Evolutionary conservation across 2,888 invertebrate genomes (phyloP), one percentile per base, ranked within the genome.

Genomic region (Trichogramma dendrolimi): DNA sequence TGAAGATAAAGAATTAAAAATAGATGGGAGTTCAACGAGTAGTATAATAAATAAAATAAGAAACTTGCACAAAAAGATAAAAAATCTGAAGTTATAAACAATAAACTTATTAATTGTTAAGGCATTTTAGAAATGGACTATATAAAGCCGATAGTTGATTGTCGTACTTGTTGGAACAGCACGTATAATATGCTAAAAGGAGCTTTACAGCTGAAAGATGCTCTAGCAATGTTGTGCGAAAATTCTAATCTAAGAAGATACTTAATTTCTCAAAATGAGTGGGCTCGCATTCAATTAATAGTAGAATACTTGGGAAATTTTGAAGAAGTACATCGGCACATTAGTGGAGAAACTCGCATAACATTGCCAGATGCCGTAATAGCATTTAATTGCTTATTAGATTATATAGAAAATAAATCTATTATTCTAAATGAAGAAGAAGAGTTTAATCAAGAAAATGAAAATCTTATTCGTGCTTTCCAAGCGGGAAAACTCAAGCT

Each of bases 161-260:
- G 43, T 39, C 11, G 11, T 48, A 63, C 57, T 6, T 39, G 60
- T 1, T 63, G 58, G 57, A 48, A 60, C 44, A 54, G 50, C 14
- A 60, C 62, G 1, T 55, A 46, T 52, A 41, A 62, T n/a, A 62
- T 62, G 55, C 42, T 62, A 11, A 8, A 48, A 5, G 39, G 56
- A 43, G 39, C 53, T 54, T 44, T 54, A 5, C 43, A 57, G 51
- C 10, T 57, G 14, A 56, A 58, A 57, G n/a, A 11, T 14, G 44
- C 60, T 49, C 40, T 63, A 8, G 40, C 14, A 38, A 56, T 54
- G 53, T 14, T 63, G 48, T 63, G 49, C n/a, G 44, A 60, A 10
- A 46, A 6, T 44, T 52, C 8, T n/a, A 50, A 51, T 4, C 8
- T 52, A 4, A 40, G 5, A 4, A 2, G 6, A 10, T 39, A 40